A percentile compares a stretch with the other conserved stretches of the same genome.
These are phyloP conservation scores for Heloderma charlesbogerti DNA, from an alignment of 2,113 vertebrate species.

Conservation along the genomic window DNA sequence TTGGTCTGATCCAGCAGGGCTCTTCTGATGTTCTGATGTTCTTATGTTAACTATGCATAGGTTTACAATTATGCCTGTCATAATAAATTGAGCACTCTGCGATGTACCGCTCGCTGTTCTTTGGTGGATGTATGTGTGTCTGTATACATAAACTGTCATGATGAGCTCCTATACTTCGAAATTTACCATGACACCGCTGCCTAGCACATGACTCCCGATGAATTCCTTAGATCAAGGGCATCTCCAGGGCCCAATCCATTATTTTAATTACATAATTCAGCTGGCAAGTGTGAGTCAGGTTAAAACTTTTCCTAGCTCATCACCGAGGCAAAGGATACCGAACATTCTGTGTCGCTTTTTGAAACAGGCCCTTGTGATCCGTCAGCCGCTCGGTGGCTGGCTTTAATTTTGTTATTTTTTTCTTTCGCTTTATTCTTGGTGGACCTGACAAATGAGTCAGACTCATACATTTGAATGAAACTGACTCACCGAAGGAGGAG, in stretches of 20 bases:
- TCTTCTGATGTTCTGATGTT: too few relatives aligned
- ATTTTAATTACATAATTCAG: neutral
- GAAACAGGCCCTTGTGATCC: neutral
- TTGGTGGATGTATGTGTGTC: too few relatives aligned
- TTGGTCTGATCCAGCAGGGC: too few relatives aligned
- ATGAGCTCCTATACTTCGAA: neutral
- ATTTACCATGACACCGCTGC: neutral
- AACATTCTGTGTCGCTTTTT: neutral
- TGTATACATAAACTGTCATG: neutral
- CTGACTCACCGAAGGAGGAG: conserved; percentile 12
- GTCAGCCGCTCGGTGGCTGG: neutral
- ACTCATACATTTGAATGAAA: conserved; percentile 39
- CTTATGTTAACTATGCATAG: too few relatives aligned
- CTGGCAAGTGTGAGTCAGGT: neutral
- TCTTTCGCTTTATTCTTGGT: neutral
- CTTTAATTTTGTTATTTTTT: neutral
- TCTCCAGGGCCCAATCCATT: neutral
- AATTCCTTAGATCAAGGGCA: neutral
- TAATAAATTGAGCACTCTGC: too few relatives aligned
- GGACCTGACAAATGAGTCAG: conserved; percentile 47
- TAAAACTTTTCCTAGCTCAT: neutral
- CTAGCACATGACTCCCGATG: neutral
- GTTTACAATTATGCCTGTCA: too few relatives aligned
- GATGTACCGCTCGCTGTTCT: too few relatives aligned
- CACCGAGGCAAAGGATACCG: neutral